Conservation (phyloP, 2,888 invertebrate species). For the Spicauda simplicius region DNA sequence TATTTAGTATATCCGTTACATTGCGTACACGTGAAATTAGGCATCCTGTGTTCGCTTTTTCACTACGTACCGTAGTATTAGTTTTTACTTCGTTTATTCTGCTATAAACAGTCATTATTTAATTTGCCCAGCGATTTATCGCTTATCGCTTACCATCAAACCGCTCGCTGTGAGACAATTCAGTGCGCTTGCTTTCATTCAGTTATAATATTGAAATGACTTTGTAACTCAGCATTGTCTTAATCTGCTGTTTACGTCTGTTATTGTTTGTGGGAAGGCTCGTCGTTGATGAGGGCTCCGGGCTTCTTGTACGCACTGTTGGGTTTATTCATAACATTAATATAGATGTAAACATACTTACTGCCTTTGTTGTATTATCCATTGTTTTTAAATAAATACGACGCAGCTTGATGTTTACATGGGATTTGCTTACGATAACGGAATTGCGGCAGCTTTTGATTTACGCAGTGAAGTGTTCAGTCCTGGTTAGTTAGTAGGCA, state of each 20-base stretch:
- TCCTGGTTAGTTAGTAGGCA: no score
- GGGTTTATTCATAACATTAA: constrained; percentile 1
- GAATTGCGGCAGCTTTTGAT: no score
- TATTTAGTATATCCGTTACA: no score
- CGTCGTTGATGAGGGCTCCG: constrained; percentile 6
- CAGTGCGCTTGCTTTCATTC: constrained; percentile 6
- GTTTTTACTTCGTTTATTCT: no score
- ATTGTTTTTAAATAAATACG: neutral
- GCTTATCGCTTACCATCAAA: neutral
- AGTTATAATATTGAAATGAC: constrained; percentile 20
- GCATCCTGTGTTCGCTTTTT: no score
- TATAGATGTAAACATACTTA: neutral
- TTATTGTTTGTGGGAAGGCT: constrained; percentile 17
- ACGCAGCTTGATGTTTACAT: no score
- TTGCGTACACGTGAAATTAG: no score
- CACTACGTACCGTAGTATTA: no score
- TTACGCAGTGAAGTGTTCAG: no score
- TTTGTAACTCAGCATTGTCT: constrained; percentile 19
- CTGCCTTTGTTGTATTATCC: neutral
- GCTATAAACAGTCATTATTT: no score
- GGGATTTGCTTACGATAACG: no score
- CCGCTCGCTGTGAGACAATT: neutral
- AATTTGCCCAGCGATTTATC: neutral
- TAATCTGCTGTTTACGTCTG: constrained; percentile 10
- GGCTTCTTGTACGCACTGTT: constrained; percentile 7